Conservation (phyloP, 1,140 invertebrate genomes). For the Zaprionus kolodkinae region DNA sequence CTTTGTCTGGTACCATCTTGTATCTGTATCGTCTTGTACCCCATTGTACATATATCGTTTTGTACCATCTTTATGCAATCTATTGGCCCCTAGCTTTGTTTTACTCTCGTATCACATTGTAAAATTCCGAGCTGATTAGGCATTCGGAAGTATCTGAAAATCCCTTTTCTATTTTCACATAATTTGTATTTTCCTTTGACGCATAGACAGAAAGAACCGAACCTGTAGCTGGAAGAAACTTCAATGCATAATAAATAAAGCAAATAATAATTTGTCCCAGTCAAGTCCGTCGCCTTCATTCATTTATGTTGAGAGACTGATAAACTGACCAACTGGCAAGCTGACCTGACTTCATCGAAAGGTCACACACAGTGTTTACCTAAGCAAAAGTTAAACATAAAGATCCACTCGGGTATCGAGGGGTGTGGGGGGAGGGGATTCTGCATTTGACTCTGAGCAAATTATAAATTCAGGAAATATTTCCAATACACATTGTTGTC, state of each 20-base stretch:
- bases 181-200: conserved; percentile 43
- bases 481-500: not conserved
- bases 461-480: conserved; percentile 61
- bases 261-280: conserved; percentile 69
- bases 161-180: conserved; percentile 16
- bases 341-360: conserved; percentile 18
- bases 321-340: conserved; percentile 23
- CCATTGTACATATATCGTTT: too few relatives aligned
- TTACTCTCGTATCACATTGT: not conserved
- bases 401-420: not conserved
- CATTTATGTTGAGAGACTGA: conserved; percentile 37
- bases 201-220: not conserved
- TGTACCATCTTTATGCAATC: not conserved
- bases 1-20: too few relatives aligned
- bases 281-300: conserved; percentile 41
- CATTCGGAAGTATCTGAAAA: not conserved
- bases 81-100: not conserved
- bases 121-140: not conserved
- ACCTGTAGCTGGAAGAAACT: conserved; percentile 40
- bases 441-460: conserved; percentile 68
- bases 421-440: not conserved
- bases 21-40: not conserved
- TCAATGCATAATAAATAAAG: conserved; percentile 80
- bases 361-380: conserved; percentile 56
- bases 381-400: conserved; percentile 52